Percentiles rank a stretch among this genome's conserved stretches.
These are phyloP conservation scores for Portunus trituberculatus DNA, from an alignment of 1,140 invertebrate species.

Conservation along the genomic window DNA sequence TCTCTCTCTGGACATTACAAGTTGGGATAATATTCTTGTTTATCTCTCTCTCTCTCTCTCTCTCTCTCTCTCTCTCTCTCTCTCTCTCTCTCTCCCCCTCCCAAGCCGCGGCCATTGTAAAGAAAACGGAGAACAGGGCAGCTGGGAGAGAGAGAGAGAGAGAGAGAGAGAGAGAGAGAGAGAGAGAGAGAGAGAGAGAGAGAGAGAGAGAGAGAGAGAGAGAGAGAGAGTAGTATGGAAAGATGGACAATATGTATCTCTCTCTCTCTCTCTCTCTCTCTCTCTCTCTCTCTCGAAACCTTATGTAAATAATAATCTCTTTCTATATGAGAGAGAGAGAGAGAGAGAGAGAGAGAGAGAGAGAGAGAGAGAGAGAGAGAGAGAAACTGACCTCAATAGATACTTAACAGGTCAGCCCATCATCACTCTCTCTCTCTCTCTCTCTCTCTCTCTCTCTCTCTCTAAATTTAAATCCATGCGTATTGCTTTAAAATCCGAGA, in stretches of 20 bases:
- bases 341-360: no score
- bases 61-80: background rate
- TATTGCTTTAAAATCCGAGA: background rate
- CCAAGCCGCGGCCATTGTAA: no score
- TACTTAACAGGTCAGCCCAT: background rate
- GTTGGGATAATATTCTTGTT: no score
- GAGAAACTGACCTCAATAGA: no score
- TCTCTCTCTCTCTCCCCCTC: background rate
- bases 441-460: slow-evolving; percentile 1
- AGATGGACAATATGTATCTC: background rate
- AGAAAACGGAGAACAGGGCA: no score
- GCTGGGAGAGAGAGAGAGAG: no score
- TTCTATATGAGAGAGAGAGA: background rate
- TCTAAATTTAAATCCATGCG: background rate
- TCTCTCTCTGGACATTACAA: background rate
- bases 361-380: no score
- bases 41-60: background rate
- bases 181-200: no score
- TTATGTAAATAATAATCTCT: background rate
- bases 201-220: no score
- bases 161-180: no score
- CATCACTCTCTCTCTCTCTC: background rate
- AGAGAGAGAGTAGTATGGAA: no score
- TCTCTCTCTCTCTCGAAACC: background rate
- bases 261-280: slow-evolving; percentile 18